Evolutionary conservation across 2,797 vertebrate genomes (phyloP).

Genomic region (Geotrypetes seraphini): DNA sequence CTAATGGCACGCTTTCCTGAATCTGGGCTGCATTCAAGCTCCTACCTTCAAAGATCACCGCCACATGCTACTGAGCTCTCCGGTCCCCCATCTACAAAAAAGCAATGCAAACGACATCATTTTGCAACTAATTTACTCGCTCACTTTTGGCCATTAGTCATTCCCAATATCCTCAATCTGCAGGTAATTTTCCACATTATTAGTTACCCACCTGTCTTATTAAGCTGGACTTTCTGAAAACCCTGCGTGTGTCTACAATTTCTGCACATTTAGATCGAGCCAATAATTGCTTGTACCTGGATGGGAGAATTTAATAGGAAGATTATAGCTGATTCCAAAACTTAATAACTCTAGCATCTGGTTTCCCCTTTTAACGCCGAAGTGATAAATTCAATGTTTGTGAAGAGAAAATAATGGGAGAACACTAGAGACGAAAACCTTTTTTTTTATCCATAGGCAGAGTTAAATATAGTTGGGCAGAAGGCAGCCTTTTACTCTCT

Average conservation of each 20-base stretch:
- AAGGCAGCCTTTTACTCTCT: constrained; percentile 34
- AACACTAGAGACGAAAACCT: constrained; percentile 29
- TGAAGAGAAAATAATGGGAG: constrained; percentile 26
- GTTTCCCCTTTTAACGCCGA: constrained; percentile 59
- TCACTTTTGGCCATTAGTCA: constrained; percentile 71
- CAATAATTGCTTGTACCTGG: constrained; percentile 62
- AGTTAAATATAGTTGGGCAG: constrained; percentile 34
- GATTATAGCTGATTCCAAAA: constrained; percentile 62
- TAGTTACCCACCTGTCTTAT: constrained; percentile 74
- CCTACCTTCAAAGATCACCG: constrained; percentile 26
- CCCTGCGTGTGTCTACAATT: constrained; percentile 55
- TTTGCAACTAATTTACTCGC: constrained; percentile 67
- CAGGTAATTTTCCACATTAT: constrained; percentile 77
- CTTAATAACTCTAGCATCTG: constrained; percentile 67
- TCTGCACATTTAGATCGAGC: constrained; percentile 59
- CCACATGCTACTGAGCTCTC: constrained; percentile 64
- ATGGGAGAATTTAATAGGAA: constrained; percentile 65
- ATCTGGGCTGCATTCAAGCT: constrained; percentile 44
- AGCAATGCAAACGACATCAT: constrained; percentile 64
- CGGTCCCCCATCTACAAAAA: constrained; percentile 43
- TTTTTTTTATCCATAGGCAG: constrained; percentile 30
- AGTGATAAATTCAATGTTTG: constrained; percentile 48
- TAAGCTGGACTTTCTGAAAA: constrained; percentile 65
- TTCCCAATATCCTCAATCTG: constrained; percentile 70
- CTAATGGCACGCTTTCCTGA: constrained; percentile 31